These are phyloP conservation scores for Brachionus calyciflorus DNA, from an alignment of 1,140 invertebrate species.

Conservation along the genomic window DNA sequence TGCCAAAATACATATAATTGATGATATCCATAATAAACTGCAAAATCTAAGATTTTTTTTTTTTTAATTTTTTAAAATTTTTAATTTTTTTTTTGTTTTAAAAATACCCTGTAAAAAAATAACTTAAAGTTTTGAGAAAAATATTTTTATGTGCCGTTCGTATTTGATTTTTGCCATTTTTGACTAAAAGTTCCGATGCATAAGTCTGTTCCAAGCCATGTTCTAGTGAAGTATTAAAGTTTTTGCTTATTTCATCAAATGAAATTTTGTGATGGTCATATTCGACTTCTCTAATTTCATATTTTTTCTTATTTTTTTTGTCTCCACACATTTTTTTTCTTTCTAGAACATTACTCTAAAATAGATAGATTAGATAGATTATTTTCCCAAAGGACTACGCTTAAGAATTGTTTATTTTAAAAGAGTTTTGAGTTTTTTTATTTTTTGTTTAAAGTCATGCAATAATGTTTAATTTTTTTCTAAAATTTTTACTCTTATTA, in stretches of 20 bases:
- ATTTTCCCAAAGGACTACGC: too few species aligned
- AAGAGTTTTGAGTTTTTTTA: too few species aligned
- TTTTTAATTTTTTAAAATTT: too few species aligned
- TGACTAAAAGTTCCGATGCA: background rate
- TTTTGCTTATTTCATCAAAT: slow-evolving; percentile 4
- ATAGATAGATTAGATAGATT: too few species aligned
- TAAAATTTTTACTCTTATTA: too few species aligned
- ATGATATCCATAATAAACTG: background rate
- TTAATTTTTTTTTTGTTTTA: too few species aligned
- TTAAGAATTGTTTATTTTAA: too few species aligned
- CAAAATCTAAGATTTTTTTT: background rate
- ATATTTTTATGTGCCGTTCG: background rate
- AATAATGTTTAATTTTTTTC: too few species aligned
- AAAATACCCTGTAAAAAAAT: slow-evolving; percentile 18
- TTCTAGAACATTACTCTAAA: too few species aligned
- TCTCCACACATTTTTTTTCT: background rate
- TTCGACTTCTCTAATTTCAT: background rate
- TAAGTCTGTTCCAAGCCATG: background rate
- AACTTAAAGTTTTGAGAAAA: background rate
- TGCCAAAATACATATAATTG: background rate
- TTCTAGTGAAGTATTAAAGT: slow-evolving; percentile 12
- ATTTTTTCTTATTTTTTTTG: slow-evolving; percentile 14
- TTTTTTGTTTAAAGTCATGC: too few species aligned
- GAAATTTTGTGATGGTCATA: background rate
- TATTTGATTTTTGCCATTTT: slow-evolving; percentile 21